These are phyloP conservation scores for Naso thynnoides DNA, from an alignment of 2,797 vertebrate genomes.

Conservation along the genomic window DNA sequence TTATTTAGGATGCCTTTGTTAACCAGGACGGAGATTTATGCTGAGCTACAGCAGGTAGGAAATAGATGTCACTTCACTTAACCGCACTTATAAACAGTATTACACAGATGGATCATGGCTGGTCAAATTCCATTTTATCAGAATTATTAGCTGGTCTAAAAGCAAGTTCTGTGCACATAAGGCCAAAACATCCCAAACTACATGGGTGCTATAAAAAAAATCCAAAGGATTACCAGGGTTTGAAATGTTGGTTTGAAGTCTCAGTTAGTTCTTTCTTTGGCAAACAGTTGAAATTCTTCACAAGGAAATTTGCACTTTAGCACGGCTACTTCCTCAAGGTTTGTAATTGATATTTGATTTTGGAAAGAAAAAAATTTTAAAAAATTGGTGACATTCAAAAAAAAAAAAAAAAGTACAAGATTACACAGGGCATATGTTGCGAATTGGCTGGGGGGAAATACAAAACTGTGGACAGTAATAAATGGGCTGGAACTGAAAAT, in stretches of 20 bases:
- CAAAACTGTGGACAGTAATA: conserved; percentile 50
- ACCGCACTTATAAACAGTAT: not conserved
- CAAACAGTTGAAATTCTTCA: conserved; percentile 35
- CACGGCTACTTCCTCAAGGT: conserved; percentile 37
- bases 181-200: not conserved
- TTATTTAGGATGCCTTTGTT: conserved; percentile 16
- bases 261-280: conserved; percentile 15
- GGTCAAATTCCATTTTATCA: conserved; percentile 15
- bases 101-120: not conserved
- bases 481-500: conserved; percentile 58
- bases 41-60: conserved; percentile 23
- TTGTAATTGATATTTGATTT: conserved; percentile 52
- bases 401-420: conserved; percentile 8
- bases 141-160: conserved; percentile 16
- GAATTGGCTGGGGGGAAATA: conserved; percentile 51
- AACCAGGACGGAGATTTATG: conserved; percentile 34
- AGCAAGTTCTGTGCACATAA: not conserved
- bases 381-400: conserved; percentile 70
- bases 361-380: conserved; percentile 42
- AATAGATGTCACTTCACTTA: conserved; percentile 23
- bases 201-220: not conserved
- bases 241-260: not conserved
- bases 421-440: conserved; percentile 48
- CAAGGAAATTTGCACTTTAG: conserved; percentile 18
- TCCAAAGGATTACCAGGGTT: conserved; percentile 2